phyloP scores from a whole-genome alignment of 1,140 invertebrate species.

The Halesus radiatus region DNA sequence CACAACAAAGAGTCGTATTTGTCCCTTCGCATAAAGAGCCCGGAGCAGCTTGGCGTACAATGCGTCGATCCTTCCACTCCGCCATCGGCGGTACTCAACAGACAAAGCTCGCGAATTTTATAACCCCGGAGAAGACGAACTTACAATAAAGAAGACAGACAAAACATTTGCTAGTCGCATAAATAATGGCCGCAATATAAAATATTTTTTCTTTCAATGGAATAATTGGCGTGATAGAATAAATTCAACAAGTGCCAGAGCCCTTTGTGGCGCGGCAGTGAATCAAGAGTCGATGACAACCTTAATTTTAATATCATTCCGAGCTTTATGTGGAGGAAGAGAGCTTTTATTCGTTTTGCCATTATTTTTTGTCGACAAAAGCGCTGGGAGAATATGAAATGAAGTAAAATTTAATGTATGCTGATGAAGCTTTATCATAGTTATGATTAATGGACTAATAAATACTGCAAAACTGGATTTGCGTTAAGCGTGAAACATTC shows the following conservation, averaged over 20 bases:
- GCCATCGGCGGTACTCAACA: background rate
- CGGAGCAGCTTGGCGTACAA: background rate
- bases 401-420: constrained; percentile 17
- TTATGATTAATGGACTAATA: too few relatives aligned
- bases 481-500: too few relatives aligned
- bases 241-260: constrained; percentile 52
- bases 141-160: background rate
- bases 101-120: constrained; percentile 6
- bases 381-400: background rate
- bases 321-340: constrained; percentile 17
- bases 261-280: constrained; percentile 34
- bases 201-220: constrained; percentile 35
- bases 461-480: too few relatives aligned
- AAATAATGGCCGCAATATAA: constrained; percentile 41
- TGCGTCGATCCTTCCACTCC: background rate
- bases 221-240: constrained; percentile 55
- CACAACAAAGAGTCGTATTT: too few relatives aligned
- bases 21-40: too few relatives aligned
- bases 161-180: constrained; percentile 34
- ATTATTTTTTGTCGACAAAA: constrained; percentile 26
- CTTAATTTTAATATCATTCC: constrained; percentile 43
- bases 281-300: constrained; percentile 39
- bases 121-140: background rate
- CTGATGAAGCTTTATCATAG: background rate
- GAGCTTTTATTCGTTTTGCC: constrained; percentile 7